Evolutionary conservation across 1,140 invertebrate species (phyloP), one percentile per base, ranked within the genome.

Genomic region (Hylaeus anthracinus): DNA sequence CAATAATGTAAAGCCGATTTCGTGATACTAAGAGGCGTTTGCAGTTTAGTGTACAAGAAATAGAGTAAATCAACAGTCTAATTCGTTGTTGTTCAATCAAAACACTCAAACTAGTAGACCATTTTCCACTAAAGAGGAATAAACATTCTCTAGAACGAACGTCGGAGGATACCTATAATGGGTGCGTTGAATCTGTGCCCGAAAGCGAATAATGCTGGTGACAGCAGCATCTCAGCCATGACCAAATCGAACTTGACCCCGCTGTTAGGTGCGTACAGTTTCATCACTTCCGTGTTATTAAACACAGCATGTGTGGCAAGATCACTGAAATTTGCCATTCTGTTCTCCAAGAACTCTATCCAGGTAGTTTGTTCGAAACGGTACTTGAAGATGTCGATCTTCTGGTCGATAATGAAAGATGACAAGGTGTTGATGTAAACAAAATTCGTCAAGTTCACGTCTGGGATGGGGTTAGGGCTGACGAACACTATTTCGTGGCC

Each of bases 401-500:
- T 8, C 8, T 8, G 5, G 45, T 6, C 5, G 8, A 48, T 8
- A 6, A 6, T 48, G 8, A 6, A 1, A 48, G 45, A 8, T 39
- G 37, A 2, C 37, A 37, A 26, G 37, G 39, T 39, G 37, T 61
- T 26, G 26, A 61, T 61, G 1, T 61, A 9, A 10, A 3, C 12
- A 8, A 85, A 87, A 65, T 88, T 90, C 60, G 60, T 3, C 39
- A 37, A 26, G 9, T 37, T 37, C 60, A 61, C 6, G 37, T 26
- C 39, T 61, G 60, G 39, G 26, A 61, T 61, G 60, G 10, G 60
- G 66, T 89, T 60, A 1, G 86, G 83, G 2, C 93, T 93, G 12
- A 94, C 77, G 3, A 93, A 64, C 0, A 92, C 91, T 0, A 95
- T 56, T 56, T 94, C 77, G 69, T 95, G 94, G 5, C 94, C 94